phyloP scores from a whole-genome alignment of 2,113 vertebrate species.

The Eira barbara region DNA sequence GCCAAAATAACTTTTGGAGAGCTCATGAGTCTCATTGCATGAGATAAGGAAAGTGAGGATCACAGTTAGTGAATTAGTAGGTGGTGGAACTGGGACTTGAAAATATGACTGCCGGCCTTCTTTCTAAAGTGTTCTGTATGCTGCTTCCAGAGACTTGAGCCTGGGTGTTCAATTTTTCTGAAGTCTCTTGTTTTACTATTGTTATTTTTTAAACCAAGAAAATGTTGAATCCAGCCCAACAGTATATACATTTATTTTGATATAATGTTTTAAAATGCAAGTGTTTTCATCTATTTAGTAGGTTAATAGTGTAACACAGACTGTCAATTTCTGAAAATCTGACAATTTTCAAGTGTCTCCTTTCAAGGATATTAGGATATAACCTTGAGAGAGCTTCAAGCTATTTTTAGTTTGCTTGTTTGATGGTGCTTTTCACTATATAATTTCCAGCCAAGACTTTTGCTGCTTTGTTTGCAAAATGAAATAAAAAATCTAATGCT shows the following conservation, averaged over 20 bases:
- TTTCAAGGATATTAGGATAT: background rate
- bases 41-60: background rate
- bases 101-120: background rate
- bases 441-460: background rate
- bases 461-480: background rate
- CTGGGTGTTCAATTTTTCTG: background rate
- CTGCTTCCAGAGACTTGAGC: background rate
- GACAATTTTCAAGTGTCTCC: background rate
- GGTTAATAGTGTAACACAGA: background rate
- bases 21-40: background rate
- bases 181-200: background rate
- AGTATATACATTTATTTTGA: background rate
- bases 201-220: background rate
- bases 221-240: background rate
- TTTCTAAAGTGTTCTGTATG: background rate
- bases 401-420: conserved; percentile 36
- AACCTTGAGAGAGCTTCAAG: conserved; percentile 15
- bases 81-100: background rate
- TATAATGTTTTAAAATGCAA: background rate
- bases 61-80: background rate
- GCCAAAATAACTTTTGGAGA: background rate
- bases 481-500: background rate
- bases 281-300: background rate
- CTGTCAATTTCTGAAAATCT: conserved; percentile 1
- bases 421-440: background rate